Evolutionary conservation across 2,797 vertebrate species (phyloP).

Genomic region (Cheracebus regulus): DNA sequence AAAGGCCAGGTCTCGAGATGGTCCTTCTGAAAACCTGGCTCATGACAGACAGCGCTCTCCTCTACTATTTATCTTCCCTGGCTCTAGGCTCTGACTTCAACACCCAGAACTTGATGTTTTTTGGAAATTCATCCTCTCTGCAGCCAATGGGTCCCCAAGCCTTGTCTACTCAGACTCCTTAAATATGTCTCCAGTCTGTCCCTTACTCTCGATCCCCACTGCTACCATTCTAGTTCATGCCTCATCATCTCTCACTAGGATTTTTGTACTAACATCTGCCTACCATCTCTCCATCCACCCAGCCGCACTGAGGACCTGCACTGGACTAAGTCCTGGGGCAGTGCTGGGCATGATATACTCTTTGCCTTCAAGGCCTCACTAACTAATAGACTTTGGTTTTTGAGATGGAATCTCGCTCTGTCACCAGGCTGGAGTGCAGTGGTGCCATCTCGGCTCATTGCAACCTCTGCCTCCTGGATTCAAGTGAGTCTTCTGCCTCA

Average conservation of each 20-base stretch:
- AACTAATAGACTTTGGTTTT: neutral
- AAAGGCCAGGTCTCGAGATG: slow-evolving; percentile 68
- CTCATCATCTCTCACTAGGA: neutral
- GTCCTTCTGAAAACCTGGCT: slow-evolving; percentile 50
- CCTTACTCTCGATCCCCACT: neutral
- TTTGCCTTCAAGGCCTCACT: neutral
- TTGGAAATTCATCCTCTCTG: slow-evolving; percentile 59
- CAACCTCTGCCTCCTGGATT: no score
- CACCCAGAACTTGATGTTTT: slow-evolving; percentile 23
- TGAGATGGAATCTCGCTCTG: no score
- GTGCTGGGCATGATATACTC: neutral
- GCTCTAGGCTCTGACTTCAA: slow-evolving; percentile 50
- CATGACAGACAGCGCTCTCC: slow-evolving; percentile 25
- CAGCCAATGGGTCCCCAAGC: neutral
- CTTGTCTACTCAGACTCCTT: slow-evolving; percentile 5
- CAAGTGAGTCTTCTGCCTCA: no score
- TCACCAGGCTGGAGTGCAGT: no score
- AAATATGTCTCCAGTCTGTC: neutral
- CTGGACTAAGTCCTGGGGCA: neutral
- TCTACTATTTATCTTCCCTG: slow-evolving; percentile 60
- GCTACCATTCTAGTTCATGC: neutral
- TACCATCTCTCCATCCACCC: neutral
- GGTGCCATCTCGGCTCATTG: no score
- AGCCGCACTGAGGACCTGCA: neutral
- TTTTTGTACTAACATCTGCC: neutral